phyloP scores from a whole-genome alignment of 2,113 vertebrate species.

The Tretioscincus oriximinensis region DNA sequence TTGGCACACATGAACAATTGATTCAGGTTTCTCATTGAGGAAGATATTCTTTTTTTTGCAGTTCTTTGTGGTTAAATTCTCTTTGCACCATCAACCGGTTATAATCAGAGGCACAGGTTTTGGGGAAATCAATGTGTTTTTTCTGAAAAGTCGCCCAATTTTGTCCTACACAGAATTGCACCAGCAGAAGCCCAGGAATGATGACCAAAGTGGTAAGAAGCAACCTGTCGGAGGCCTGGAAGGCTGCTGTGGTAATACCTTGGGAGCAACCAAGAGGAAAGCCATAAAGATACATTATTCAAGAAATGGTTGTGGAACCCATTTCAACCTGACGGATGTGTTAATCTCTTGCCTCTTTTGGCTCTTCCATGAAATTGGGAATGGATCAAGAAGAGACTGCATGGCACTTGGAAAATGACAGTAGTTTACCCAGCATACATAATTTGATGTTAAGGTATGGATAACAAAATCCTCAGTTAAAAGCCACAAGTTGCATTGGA shows the following conservation, averaged over 20 bases:
- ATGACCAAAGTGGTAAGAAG: not conserved
- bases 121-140: not conserved
- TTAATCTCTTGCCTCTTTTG: too few species aligned
- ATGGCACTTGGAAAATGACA: too few species aligned
- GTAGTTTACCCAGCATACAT: too few species aligned
- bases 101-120: not conserved
- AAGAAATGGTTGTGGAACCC: too few species aligned
- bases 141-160: rapidly evolving
- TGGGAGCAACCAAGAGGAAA: not conserved
- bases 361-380: too few species aligned
- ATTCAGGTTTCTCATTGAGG: rapidly evolving
- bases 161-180: not conserved
- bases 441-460: too few species aligned
- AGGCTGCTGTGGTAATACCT: not conserved
- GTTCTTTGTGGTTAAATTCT: rapidly evolving
- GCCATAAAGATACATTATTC: too few species aligned
- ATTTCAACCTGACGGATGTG: too few species aligned
- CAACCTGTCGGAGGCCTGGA: not conserved
- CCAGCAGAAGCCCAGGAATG: not conserved
- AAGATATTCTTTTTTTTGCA: not conserved
- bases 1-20: not conserved
- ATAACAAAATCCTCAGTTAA: too few species aligned
- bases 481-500: too few species aligned
- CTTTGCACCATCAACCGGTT: not conserved
- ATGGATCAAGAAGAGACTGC: too few species aligned